Percentiles rank a stretch among this genome's conserved stretches.
phyloP scores from a whole-genome alignment of 2,888 invertebrate genomes.

The Amblyteles armatorius region DNA sequence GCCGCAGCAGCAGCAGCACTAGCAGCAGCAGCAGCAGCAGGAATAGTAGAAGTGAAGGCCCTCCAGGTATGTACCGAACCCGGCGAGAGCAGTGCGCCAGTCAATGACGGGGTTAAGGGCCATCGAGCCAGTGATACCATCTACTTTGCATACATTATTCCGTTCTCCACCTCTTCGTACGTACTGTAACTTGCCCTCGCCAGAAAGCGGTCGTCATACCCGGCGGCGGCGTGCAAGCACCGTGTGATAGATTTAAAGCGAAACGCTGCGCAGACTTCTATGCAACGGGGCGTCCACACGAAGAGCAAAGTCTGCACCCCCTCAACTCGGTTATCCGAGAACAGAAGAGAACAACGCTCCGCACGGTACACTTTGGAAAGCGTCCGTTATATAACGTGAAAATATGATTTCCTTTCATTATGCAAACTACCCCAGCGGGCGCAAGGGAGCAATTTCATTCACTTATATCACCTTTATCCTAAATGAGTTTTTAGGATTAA shows the following conservation, averaged over 20 bases:
- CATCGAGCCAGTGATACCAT: conserved; percentile 75
- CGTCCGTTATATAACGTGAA: conserved; percentile 10
- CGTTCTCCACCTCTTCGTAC: conserved; percentile 55
- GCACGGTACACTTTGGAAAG: conserved; percentile 4
- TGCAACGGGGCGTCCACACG: conserved; percentile 40
- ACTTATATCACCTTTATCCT: background rate
- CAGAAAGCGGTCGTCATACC: conserved; percentile 50
- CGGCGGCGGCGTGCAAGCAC: conserved; percentile 41
- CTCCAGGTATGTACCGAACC: conserved; percentile 54
- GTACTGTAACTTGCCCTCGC: conserved; percentile 24
- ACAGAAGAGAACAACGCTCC: conserved; percentile 11
- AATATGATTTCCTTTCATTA: conserved; percentile 24
- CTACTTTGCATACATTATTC: conserved; percentile 78
- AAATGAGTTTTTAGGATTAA: conserved; percentile 12
- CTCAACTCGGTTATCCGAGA: conserved; percentile 15
- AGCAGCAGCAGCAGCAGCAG: conserved; percentile 14
- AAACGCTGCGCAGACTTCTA: conserved; percentile 42
- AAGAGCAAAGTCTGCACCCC: conserved; percentile 43
- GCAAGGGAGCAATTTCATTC: background rate
- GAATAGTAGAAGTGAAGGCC: conserved; percentile 29
- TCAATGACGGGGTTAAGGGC: conserved; percentile 77
- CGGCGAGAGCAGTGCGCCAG: conserved; percentile 58
- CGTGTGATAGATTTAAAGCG: conserved; percentile 49
- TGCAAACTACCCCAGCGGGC: background rate
- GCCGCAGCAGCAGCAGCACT: background rate